These are phyloP conservation scores for Andrena cerasifolii DNA, from an alignment of 1,140 invertebrate species.

Conservation along the genomic window DNA sequence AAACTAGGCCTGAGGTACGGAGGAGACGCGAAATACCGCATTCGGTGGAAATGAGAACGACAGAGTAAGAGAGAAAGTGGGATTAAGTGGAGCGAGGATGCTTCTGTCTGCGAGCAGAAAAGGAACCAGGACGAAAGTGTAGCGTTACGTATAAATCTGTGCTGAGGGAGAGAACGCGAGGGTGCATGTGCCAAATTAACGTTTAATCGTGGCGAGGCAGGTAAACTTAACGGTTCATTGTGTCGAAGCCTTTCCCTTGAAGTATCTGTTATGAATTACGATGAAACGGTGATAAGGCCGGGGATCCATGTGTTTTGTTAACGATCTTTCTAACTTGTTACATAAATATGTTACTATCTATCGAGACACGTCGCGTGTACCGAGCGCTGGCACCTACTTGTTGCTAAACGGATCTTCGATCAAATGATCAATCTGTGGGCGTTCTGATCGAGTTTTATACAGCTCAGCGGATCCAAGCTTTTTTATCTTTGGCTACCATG, in stretches of 20 bases:
- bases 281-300: not conserved
- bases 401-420: conserved; percentile 52
- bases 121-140: not conserved
- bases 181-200: conserved; percentile 66
- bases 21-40: conserved; percentile 13
- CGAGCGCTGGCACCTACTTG: no score
- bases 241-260: conserved; percentile 33
- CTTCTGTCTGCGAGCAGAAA: not conserved
- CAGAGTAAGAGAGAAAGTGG: not conserved
- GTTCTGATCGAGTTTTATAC: conserved; percentile 60
- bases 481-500: not conserved
- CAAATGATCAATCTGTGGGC: conserved; percentile 18
- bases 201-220: conserved; percentile 36
- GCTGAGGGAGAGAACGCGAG: not conserved
- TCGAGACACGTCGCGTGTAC: no score
- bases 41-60: not conserved
- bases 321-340: conserved; percentile 30
- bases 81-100: not conserved
- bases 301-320: conserved; percentile 2
- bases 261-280: conserved; percentile 12
- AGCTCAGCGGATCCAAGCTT: conserved; percentile 13
- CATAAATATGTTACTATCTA: conserved; percentile 2
- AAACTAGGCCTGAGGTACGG: conserved; percentile 67
- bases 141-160: conserved; percentile 19
- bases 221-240: conserved; percentile 28